Conservation (phyloP, 2,797 vertebrate species). For the Falco naumanni region DNA sequence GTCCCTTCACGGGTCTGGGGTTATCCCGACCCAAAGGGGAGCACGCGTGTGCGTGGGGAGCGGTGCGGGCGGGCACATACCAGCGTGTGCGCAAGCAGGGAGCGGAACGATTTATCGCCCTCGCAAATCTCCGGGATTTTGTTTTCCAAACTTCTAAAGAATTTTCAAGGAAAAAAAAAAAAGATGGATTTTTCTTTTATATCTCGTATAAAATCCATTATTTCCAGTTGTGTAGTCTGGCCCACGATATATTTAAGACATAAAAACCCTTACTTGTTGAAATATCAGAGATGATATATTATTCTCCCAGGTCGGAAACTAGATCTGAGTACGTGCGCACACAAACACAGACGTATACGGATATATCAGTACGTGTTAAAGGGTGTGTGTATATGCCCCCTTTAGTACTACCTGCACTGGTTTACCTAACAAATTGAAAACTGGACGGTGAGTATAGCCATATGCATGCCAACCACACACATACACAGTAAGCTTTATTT, state of each 20-base stretch:
- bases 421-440: background rate
- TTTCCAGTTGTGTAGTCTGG: background rate
- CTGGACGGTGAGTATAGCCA: background rate
- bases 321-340: background rate
- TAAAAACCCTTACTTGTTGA: background rate
- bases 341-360: background rate
- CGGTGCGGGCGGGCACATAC: rapidly evolving
- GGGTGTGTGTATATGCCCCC: background rate
- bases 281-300: background rate
- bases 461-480: slow-evolving; percentile 5
- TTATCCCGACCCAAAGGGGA: background rate
- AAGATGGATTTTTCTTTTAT: background rate
- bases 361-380: background rate
- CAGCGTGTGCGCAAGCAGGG: background rate
- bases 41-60: background rate
- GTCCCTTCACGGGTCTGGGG: background rate
- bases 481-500: slow-evolving; percentile 17
- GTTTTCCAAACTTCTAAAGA: background rate
- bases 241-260: background rate
- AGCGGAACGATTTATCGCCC: background rate
- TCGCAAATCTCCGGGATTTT: background rate
- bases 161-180: background rate
- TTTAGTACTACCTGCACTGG: background rate
- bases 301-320: background rate
- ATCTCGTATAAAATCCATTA: slow-evolving; percentile 35